Evolutionary conservation across 2,113 vertebrate genomes (phyloP), one percentile per base, ranked within the genome.

Genomic region (Procapra przewalskii): DNA sequence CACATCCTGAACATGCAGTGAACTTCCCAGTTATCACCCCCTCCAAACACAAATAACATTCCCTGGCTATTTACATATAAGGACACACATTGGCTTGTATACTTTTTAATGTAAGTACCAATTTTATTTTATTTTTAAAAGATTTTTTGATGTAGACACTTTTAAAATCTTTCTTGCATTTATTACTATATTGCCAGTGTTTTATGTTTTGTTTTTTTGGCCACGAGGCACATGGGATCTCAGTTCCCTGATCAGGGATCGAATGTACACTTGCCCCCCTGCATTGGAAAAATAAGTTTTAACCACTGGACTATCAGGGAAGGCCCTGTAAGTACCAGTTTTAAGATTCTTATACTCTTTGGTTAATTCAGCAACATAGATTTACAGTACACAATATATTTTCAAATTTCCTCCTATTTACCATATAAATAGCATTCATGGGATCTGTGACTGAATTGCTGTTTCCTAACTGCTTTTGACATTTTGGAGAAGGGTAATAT

Each of bases 401-500:
- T 93, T 90, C 79, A 97, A 87, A 92, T 40, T 25, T 12, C 1
- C 16, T 36, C 1, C 6, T 15, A 40, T 19, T 97, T 86, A 62
- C 11, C 81, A 48, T 19, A 40, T 86, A 92, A 97, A 88, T 12
- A 60, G 19, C 86, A 43, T 90, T 60, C 81, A 50, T 52, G 52
- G 93, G 59, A 57, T 87, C 11, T 88, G 1, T 0, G 50, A 81
- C 89, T 87, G 79, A 92, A 97, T 14, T 96, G 40, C 14, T 88
- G 33, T 95, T 96, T 98, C 59, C 54, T 88, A 95, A 94, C 6
- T 94, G 36, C 59, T 96, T 59, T 27, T 86, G 29, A 85, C 88
- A 97, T 96, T 98, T 98, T 90, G 17, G 21, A 93, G 57, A 91
- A 9, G 25, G 57, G 85, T 95, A 94, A 97, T 95, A 96, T 52